These are phyloP conservation scores for Archaeoteleia sp. DNA, from an alignment of 2,888 invertebrate genomes.

Conservation along the genomic window DNA sequence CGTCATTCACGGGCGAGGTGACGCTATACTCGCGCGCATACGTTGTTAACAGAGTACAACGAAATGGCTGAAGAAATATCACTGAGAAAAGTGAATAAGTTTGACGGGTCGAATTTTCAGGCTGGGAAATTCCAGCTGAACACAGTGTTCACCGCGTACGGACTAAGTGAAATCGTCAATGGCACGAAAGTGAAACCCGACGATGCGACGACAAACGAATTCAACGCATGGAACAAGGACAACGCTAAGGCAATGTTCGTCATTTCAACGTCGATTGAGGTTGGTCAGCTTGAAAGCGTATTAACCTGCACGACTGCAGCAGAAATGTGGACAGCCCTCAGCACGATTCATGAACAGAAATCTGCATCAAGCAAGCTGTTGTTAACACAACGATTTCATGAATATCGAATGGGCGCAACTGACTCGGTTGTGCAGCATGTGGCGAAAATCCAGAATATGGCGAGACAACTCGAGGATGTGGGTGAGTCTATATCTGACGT, in stretches of 20 bases:
- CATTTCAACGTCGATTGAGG: slow-evolving; percentile 51
- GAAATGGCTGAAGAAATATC: slow-evolving; percentile 16
- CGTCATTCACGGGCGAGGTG: too few relatives aligned
- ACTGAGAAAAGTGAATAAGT: slow-evolving; percentile 10
- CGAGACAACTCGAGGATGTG: slow-evolving; percentile 48
- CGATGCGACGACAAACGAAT: not conserved
- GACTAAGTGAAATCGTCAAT: slow-evolving; percentile 5
- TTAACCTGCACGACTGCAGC: slow-evolving; percentile 50
- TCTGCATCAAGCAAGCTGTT: slow-evolving; percentile 55
- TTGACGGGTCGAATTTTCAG: slow-evolving; percentile 36
- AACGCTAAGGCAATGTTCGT: slow-evolving; percentile 56
- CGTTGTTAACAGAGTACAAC: not conserved
- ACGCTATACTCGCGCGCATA: slow-evolving; percentile 1
- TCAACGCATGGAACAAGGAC: slow-evolving; percentile 43
- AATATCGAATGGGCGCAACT: slow-evolving; percentile 43
- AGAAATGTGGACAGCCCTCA: slow-evolving; percentile 55
- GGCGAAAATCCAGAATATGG: slow-evolving; percentile 51
- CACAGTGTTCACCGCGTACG: slow-evolving; percentile 11
- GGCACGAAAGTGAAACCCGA: slow-evolving; percentile 2
- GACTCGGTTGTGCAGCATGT: slow-evolving; percentile 55
- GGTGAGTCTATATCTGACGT: slow-evolving; percentile 43
- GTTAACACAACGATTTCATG: slow-evolving; percentile 51
- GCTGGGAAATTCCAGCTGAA: slow-evolving; percentile 43
- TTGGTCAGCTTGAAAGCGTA: slow-evolving; percentile 47
- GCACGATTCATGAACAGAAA: slow-evolving; percentile 55